Percentiles rank a stretch among this genome's conserved stretches.
These are phyloP conservation scores for Acrossocheilus wenchowensis DNA, from an alignment of 2,797 vertebrate genomes.

Conservation along the genomic window DNA sequence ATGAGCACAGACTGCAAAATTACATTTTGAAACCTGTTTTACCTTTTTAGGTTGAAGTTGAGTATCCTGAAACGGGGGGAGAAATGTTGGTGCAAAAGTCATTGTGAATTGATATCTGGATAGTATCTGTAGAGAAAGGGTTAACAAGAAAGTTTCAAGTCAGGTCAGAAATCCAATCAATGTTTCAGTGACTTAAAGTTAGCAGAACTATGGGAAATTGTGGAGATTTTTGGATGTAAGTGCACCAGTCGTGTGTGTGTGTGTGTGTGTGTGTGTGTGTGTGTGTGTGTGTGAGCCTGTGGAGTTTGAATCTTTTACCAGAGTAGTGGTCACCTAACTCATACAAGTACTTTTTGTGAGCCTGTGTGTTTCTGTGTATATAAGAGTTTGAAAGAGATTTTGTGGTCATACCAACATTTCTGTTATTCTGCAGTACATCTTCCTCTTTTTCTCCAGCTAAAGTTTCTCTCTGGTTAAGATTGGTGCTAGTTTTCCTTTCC, in stretches of 20 bases:
- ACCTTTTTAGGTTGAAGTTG: not conserved
- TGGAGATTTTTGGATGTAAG: not conserved
- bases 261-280: not conserved
- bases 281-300: not conserved
- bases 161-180: not conserved
- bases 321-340: not conserved
- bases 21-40: not conserved
- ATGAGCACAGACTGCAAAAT: not conserved
- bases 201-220: not conserved
- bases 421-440: not conserved
- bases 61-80: not conserved
- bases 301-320: constrained; percentile 3
- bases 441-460: constrained; percentile 7
- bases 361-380: not conserved
- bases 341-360: not conserved
- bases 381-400: not conserved
- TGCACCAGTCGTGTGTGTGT: not conserved
- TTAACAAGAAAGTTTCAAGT: not conserved
- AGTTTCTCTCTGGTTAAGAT: constrained; percentile 26
- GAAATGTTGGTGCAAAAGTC: not conserved
- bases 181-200: not conserved
- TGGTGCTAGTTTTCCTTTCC: constrained; percentile 16
- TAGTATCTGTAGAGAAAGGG: not conserved
- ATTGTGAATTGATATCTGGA: not conserved
- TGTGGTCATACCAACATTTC: constrained; percentile 13